phyloP scores from a whole-genome alignment of 2,888 invertebrate species.

The Macrosoma leucophasiata region DNA sequence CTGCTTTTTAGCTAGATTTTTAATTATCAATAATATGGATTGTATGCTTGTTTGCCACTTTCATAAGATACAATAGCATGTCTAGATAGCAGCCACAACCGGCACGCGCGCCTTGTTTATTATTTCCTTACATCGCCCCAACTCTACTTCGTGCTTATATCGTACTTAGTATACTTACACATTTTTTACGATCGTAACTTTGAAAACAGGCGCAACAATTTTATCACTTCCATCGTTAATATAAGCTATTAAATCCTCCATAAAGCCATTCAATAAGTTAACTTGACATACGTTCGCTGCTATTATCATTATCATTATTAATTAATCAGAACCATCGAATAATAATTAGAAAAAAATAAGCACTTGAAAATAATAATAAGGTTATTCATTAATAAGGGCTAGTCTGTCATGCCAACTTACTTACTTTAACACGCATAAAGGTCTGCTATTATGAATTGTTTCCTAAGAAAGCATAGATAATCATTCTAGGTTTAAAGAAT shows the following conservation, averaged over 20 bases:
- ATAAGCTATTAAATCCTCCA: conserved; percentile 11
- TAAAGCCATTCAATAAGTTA: conserved; percentile 6
- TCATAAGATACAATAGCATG: no score
- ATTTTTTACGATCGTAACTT: conserved; percentile 14
- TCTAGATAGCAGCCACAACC: no score
- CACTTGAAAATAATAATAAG: background rate
- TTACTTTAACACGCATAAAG: background rate
- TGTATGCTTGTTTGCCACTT: no score
- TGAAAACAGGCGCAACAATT: conserved; percentile 9
- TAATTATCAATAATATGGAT: no score
- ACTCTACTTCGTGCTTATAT: no score
- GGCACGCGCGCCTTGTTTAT: no score
- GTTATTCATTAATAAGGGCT: background rate
- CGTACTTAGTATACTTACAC: no score
- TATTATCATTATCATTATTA: no score
- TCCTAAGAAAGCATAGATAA: background rate
- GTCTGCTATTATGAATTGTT: background rate
- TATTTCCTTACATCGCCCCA: no score
- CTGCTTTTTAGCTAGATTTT: no score
- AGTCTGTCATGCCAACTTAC: background rate
- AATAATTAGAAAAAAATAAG: conserved; percentile 1
- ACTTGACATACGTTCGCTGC: conserved; percentile 3
- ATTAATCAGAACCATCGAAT: no score
- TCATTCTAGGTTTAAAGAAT: background rate
- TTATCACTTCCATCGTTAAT: conserved; percentile 14